phyloP scores from a whole-genome alignment of 2,797 vertebrate genomes.

The Molossus alvarezi region DNA sequence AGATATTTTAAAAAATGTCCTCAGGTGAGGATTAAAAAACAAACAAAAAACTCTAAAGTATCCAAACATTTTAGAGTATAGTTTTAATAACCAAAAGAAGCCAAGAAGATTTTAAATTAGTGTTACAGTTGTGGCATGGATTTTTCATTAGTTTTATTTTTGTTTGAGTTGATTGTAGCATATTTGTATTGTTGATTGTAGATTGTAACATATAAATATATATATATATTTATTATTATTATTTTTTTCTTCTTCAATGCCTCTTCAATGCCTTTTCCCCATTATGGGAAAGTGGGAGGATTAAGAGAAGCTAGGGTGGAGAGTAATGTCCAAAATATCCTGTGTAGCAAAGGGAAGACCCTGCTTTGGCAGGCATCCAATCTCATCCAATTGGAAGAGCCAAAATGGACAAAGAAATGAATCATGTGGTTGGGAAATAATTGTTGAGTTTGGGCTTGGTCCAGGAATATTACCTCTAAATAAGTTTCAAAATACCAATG shows the following conservation, averaged over 20 bases:
- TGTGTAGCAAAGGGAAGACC: not conserved
- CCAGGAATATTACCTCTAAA: conserved; percentile 49
- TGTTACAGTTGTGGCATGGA: not conserved
- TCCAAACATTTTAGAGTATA: not conserved
- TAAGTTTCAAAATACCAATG: not conserved
- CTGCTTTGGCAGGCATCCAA: not conserved
- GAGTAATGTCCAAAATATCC: not conserved
- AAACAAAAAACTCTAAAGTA: not conserved
- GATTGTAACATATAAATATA: not conserved
- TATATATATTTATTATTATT: no score
- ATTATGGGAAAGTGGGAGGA: not conserved
- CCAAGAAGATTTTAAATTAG: not conserved
- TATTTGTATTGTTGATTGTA: no score
- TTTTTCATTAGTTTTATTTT: not conserved
- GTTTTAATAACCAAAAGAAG: not conserved
- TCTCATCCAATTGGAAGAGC: not conserved
- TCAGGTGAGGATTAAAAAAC: no score
- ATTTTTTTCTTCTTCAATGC: not conserved
- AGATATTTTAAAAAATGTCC: no score
- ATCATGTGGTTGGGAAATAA: not conserved
- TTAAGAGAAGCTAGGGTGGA: not conserved
- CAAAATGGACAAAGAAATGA: not conserved
- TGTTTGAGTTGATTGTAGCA: not conserved
- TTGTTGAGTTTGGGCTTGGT: conserved; percentile 16
- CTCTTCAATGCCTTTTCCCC: not conserved